Evolutionary conservation across 2,113 vertebrate genomes (phyloP), one percentile per base, ranked within the genome.

Genomic region (Ahaetulla prasina): DNA sequence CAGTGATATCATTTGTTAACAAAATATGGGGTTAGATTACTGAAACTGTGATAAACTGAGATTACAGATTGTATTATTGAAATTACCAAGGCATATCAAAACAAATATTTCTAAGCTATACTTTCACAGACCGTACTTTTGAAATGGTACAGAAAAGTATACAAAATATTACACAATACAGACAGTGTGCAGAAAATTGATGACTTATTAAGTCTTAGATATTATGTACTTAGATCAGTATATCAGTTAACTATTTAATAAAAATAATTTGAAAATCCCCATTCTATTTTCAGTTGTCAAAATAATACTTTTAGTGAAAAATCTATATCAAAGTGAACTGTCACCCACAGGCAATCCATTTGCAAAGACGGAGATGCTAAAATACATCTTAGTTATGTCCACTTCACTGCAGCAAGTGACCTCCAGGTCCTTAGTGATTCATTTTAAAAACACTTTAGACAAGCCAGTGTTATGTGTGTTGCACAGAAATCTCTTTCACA

Each of bases 371-470:
- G 93, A 95, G 90, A 90, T 80, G 84, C 96, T 95, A 52, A 93
- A 94, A 95, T 80, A 90, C 91, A 95, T 95, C 94, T 84, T 96
- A 96, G 96, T 95, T 94, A 94, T 93, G 93, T 95, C 92, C 92
- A 94, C 91, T 96, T 95, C 93, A 96, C 84, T 92, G 95, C 87
- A 94, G 94, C 86, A 94, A 92, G 80, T 92, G 90, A 94, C 95
- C 92, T 80, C 89, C 95, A 94, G 90, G 93, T 96, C 95, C 96
- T 91, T 94, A 89, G 96, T 88, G 96, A 95, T 91, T 87, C 88
- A 94, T 96, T 93, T 91, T 95, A 96, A 95, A 93, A 96, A 93
- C 93, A 89, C 91, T 97, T 96, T 95, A 85, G 80, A 91, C 93
- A 92, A 95, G 94, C 27, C 94, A 95, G 94, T 90, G 92, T 88